Evolutionary conservation across 2,888 invertebrate species (phyloP).

Genomic region (Aquatica leii): DNA sequence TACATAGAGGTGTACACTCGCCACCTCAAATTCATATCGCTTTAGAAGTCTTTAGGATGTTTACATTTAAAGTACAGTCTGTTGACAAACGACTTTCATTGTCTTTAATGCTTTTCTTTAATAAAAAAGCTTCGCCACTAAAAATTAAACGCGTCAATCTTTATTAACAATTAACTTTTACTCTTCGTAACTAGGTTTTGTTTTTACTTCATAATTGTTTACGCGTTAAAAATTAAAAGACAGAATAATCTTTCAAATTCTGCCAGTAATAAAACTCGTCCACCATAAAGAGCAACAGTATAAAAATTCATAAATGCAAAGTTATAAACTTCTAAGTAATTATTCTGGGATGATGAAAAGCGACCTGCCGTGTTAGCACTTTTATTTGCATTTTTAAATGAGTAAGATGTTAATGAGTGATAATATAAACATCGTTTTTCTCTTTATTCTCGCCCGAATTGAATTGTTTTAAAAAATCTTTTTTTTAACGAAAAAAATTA

Average conservation of each 20-base stretch:
- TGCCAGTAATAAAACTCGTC: conserved; percentile 46
- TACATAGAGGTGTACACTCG: conserved; percentile 62
- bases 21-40: conserved; percentile 45
- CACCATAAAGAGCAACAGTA: conserved; percentile 45
- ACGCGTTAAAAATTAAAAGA: no score
- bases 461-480: not conserved
- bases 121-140: not conserved
- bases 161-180: not conserved
- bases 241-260: conserved; percentile 30
- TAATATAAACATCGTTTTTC: conserved; percentile 22
- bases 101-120: not conserved
- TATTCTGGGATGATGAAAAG: conserved; percentile 48
- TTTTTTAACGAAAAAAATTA: not conserved
- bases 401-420: conserved; percentile 35
- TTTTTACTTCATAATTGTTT: conserved; percentile 4
- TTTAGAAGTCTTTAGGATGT: conserved; percentile 36
- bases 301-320: conserved; percentile 48
- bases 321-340: conserved; percentile 49
- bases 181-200: not conserved
- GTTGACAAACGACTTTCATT: conserved; percentile 9
- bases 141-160: not conserved
- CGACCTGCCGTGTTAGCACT: conserved; percentile 42
- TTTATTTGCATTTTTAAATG: conserved; percentile 40
- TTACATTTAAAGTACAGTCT: conserved; percentile 44
- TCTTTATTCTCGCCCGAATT: conserved; percentile 5